phyloP scores from a whole-genome alignment of 2,113 vertebrate genomes.

The Cephalophus harveyi region DNA sequence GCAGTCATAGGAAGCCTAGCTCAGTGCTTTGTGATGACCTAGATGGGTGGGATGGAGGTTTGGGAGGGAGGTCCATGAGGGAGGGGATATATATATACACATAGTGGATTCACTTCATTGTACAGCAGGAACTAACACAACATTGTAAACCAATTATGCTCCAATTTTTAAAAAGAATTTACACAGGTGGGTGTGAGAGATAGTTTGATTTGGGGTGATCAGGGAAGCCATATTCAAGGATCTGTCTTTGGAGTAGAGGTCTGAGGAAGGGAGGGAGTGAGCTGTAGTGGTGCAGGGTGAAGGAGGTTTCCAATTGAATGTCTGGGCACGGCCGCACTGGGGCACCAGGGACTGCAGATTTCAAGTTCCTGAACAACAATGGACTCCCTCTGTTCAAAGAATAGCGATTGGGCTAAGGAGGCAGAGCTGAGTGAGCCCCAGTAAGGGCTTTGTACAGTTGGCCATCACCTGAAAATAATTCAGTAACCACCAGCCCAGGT shows the following conservation, averaged over 20 bases:
- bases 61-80: background rate
- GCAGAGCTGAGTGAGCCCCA: background rate
- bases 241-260: background rate
- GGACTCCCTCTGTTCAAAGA: background rate
- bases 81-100: background rate
- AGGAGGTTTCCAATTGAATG: background rate
- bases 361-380: background rate
- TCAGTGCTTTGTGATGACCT: background rate
- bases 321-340: fast-evolving
- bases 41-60: background rate
- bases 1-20: background rate
- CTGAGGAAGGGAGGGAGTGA: background rate
- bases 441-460: background rate
- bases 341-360: background rate
- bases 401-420: background rate
- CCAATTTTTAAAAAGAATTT: background rate
- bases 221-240: background rate
- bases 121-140: background rate
- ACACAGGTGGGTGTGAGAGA: fast-evolving
- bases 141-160: background rate
- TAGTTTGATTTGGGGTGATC: background rate
- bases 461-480: background rate
- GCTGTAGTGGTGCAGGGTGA: background rate
- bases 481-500: background rate
- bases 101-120: background rate